phyloP scores from a whole-genome alignment of 1,140 invertebrate species.

The Bombus polaris region DNA sequence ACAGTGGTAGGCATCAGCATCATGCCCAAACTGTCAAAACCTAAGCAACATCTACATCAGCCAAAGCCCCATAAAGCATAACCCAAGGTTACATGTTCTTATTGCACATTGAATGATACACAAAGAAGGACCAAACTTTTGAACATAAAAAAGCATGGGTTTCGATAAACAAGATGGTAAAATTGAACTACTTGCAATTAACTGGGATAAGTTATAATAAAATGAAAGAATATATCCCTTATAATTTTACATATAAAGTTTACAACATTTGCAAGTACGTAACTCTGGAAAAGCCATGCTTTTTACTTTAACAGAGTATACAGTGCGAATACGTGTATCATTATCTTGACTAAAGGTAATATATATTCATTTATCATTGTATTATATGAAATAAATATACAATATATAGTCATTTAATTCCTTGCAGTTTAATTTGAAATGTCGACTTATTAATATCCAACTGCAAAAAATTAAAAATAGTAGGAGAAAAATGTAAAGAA shows the following conservation, averaged over 20 bases:
- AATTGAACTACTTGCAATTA: neutral
- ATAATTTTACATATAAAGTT: neutral
- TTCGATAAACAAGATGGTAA: neutral
- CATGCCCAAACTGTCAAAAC: constrained; percentile 88
- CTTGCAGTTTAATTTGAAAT: neutral
- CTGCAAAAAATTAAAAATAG: neutral
- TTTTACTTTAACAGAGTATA: neutral
- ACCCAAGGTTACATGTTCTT: constrained; percentile 4
- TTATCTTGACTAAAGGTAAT: neutral
- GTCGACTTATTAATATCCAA: neutral
- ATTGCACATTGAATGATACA: neutral
- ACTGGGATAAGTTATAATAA: neutral
- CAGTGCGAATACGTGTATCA: neutral
- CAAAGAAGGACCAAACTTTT: neutral
- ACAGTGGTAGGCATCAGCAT: constrained; percentile 82
- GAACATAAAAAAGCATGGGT: neutral
- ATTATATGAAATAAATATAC: neutral
- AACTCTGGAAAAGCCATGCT: neutral
- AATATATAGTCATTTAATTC: neutral
- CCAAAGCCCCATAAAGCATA: constrained; percentile 58
- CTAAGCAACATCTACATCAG: constrained; percentile 78
- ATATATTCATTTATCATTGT: neutral
- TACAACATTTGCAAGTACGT: neutral
- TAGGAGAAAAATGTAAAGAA: neutral
- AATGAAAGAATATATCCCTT: neutral